Base-by-base conservation (phyloP, 2,888 invertebrate species). In the Eubasilissa splendida region DNA sequence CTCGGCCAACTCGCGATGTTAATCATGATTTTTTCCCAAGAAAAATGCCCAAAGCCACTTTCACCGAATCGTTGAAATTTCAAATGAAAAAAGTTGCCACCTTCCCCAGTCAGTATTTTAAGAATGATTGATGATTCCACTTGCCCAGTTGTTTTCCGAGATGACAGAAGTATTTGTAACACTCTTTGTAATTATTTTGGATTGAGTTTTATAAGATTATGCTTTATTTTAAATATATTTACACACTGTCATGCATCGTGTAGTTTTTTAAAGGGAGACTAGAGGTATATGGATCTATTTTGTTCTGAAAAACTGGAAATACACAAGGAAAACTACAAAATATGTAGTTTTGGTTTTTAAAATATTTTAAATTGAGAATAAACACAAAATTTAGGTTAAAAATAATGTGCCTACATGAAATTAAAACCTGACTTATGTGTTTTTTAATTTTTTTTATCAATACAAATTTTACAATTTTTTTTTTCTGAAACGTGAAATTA, bases 31-130 rank as follows among this genome's bases (percentile, higher is more conserved):
- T 75, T 73, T 63, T 63, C 12, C 4, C 11, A 54, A 73, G 68
- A 68, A 73, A 58, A 73, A 73, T 73, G 71, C 56, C 56, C 12
- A 5, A 56, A 70, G 71, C 58, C 77, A 60, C 71, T 71, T 58
- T 42, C 74, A 12, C 11, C 33, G 74, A 79, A 79, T 59, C 59
- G 79, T 65, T 79, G 73, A 79, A 79, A 71, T 79, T 79, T 79
- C 54, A 73, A 79, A 79, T 74, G 73, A 79, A 71, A 79, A 79
- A 79, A 79, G 65, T 79, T 79, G 22, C 60, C 14, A 22, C 71
- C 54, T 54, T 71, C 56, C 50, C 60, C 5, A 14, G n/a, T 50
- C n/a, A 60, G 52, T 56, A 75, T 60, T 75, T 63, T 60, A 60
- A 60, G 75, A 60, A 12, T 56, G 75, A 75, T 75, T 75, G 42